Base-by-base conservation (phyloP, 2,888 invertebrate genomes). In the Polyommatus iphigenia region DNA sequence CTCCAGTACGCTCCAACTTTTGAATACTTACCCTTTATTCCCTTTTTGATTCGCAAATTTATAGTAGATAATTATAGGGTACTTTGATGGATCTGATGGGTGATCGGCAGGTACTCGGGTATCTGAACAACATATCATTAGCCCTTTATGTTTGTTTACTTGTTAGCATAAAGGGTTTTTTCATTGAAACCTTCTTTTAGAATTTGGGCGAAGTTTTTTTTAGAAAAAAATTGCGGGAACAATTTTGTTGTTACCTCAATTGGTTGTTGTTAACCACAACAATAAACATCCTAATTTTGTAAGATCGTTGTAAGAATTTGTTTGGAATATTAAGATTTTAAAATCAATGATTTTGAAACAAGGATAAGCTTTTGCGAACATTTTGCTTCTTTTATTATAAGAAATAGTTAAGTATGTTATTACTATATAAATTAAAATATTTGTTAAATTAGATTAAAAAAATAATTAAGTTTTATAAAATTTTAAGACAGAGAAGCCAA, bases 11-110 rank as follows among this genome's bases (percentile, higher is more conserved):
- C 50, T 13, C 3, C 50, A 50, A 82, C 82, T 83, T 82, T 83
- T 76, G 80, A 84, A 85, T 87, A 83, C 84, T 1, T 24, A 24
- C 24, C 83, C 83, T 84, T 82, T 83, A 79, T 85, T 83, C 82
- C 80, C 79, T 79, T 81, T 77, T 80, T 80, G 81, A 79, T 82
- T 81, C 83, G 87, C 87, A 83, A 85, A 89, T 88, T 90, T 89
- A 90, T 91, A 85, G 87, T 83, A 81, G 84, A 85, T 91, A 92
- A 91, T 92, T 86, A 89, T 83, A 83, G 91, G 89, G 86, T 88
- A 81, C 71, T 77, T 73, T 73, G 41, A 24, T 29, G n/a, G 13
- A 7, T 50, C 54, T 73, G 46, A 41, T 72, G 41, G 41, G 72
- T 81, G 62, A 67, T 67, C 67, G 29, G 67, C 67, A 67, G 67